phyloP scores from a whole-genome alignment of 92 coral and sea anemone species.

The Parazoanthus swiftii region DNA sequence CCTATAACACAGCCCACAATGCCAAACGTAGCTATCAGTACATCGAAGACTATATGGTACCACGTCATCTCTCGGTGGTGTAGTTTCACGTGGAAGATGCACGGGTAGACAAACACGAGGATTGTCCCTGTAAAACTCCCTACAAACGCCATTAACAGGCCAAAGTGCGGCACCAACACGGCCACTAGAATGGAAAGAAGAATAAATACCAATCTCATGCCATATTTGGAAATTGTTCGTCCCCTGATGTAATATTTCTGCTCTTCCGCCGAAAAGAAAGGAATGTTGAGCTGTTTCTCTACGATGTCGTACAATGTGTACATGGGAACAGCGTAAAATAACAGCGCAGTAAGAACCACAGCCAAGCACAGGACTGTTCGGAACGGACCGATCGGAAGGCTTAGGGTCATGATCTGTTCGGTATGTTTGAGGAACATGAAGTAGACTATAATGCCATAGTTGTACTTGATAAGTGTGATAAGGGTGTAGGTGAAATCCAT shows the following conservation, averaged over 20 bases:
- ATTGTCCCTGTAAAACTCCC: slow-evolving; percentile 92
- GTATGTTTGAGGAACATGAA: slow-evolving; percentile 87
- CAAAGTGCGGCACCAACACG: slow-evolving; percentile 88
- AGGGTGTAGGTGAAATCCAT: slow-evolving; percentile 91
- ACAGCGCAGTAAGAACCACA: slow-evolving; percentile 76
- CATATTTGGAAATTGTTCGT: slow-evolving; percentile 64
- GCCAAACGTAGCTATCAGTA: slow-evolving; percentile 66
- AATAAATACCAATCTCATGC: slow-evolving; percentile 69
- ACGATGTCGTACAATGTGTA: slow-evolving; percentile 86
- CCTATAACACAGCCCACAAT: slow-evolving; percentile 73
- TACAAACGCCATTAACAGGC: slow-evolving; percentile 87
- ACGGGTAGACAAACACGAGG: slow-evolving; percentile 80
- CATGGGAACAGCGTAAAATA: slow-evolving; percentile 88
- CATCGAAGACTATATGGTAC: slow-evolving; percentile 72
- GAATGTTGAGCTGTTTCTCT: slow-evolving; percentile 83
- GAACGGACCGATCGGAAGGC: slow-evolving; percentile 79
- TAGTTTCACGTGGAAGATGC: slow-evolving; percentile 82
- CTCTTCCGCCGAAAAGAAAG: slow-evolving; percentile 66
- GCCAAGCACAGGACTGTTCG: slow-evolving; percentile 72
- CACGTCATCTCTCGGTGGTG: slow-evolving; percentile 75
- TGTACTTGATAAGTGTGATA: slow-evolving; percentile 83
- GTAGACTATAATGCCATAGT: slow-evolving; percentile 85
- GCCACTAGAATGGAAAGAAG: slow-evolving; percentile 82
- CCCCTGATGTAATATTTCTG: slow-evolving; percentile 65
- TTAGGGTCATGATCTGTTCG: slow-evolving; percentile 87